Percentiles rank a stretch among this genome's conserved stretches.
These are phyloP conservation scores for Gracilinanus agilis DNA, from an alignment of 2,113 vertebrate genomes.

Conservation along the genomic window DNA sequence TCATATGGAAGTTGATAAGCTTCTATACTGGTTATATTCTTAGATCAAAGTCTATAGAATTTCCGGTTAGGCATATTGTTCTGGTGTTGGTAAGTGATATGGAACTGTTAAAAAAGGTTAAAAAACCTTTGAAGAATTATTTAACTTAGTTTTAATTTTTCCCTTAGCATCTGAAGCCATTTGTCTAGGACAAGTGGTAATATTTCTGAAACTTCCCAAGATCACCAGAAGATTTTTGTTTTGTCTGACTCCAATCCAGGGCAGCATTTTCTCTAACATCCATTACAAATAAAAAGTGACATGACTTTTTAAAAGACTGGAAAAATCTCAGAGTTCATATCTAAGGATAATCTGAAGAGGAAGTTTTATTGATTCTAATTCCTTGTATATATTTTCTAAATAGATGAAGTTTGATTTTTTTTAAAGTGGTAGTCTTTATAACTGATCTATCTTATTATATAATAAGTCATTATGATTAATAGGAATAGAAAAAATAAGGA, in stretches of 20 bases:
- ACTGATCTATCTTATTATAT: slow-evolving; percentile 15
- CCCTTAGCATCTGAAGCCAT: slow-evolving; percentile 17
- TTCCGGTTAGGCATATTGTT: no score
- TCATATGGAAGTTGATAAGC: neutral
- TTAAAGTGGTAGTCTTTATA: neutral
- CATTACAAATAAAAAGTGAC: slow-evolving; percentile 37
- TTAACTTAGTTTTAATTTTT: slow-evolving; percentile 27
- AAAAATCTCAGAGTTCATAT: slow-evolving; percentile 1
- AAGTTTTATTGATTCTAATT: neutral
- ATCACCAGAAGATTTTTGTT: slow-evolving; percentile 30
- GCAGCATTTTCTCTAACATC: neutral
- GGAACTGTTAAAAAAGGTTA: no score
- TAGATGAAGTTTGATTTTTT: neutral
- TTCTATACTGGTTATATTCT: no score
- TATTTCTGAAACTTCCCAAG: slow-evolving; percentile 12
- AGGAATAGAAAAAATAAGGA: neutral
- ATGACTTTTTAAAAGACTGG: slow-evolving; percentile 32
- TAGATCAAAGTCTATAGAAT: no score
- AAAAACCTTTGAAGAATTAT: neutral
- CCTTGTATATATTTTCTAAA: slow-evolving; percentile 23
- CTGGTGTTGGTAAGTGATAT: no score
- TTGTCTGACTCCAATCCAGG: neutral
- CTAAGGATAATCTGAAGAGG: neutral
- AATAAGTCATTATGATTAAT: neutral
- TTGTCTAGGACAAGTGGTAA: slow-evolving; percentile 9